Base-by-base conservation (phyloP, 2,888 invertebrate genomes). In the Parapristionchus giblindavisi region DNA sequence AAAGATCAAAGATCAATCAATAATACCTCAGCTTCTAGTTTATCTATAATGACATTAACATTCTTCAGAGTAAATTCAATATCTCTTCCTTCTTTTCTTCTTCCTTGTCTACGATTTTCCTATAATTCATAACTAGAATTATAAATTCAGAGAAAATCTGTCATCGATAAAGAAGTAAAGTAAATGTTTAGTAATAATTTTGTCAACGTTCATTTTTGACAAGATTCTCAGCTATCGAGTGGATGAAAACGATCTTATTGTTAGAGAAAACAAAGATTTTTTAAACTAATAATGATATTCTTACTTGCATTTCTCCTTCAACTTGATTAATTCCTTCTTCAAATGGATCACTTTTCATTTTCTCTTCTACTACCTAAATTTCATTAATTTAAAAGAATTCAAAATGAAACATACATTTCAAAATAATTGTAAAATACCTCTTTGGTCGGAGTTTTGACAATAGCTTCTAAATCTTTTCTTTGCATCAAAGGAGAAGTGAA, bases 391-490 rank as follows among this genome's bases (percentile, higher is more conserved):
- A 29, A 29, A 14, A 58, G 58, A 32, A 56, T 56, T 29, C 29
- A 11, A 6, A 11, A 14, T 29, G 4, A 17, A 21, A 17, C 58
- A 27, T 1, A 1, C 14, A 29, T 58, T 21, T 34, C 58, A 58
- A 58, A 34, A 58, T 58, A 34, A 32, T 58, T 58, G 58, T n/a
- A n/a, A n/a, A n/a, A n/a, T n/a, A 58, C 34, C 34, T 58, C 32
- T 21, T 34, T 58, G 27, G 32, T 58, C 29, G 29, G 58, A 58
- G 32, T 58, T 27, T 58, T n/a, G n/a, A n/a, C n/a, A n/a, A n/a
- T n/a, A n/a, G n/a, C n/a, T n/a, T n/a, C 32, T 58, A 66, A 21
- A 36, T 66, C 66, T 24, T 43, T 43, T n/a, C 66, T 66, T 51
- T 66, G 27, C 2, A 48, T 66, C 24, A 48, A 1, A 3, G 66